Conservation (phyloP, 2,113 vertebrate species). For the Eptesicus fuscus region DNA sequence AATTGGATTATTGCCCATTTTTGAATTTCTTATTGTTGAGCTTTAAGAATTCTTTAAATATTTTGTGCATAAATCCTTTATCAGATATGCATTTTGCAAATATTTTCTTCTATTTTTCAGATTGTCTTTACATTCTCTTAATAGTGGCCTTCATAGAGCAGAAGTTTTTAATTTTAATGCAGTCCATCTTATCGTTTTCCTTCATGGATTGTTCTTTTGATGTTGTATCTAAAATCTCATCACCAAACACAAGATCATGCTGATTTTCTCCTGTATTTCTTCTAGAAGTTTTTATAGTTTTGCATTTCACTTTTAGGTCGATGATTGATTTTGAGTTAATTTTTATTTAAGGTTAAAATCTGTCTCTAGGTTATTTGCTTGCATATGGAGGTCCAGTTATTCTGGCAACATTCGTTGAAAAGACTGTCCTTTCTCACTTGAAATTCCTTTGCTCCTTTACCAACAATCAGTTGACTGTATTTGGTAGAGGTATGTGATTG, state of each 20-base stretch:
- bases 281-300: neutral
- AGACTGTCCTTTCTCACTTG: neutral
- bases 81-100: neutral
- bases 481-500: neutral
- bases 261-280: neutral
- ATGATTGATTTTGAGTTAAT: neutral
- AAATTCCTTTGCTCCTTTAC: neutral
- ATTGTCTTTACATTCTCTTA: neutral
- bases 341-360: neutral
- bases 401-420: neutral
- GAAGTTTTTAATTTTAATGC: neutral
- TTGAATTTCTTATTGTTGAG: neutral
- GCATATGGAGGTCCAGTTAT: neutral
- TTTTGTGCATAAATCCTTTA: neutral
- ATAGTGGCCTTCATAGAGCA: neutral
- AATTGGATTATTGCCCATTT: neutral
- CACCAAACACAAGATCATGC: neutral
- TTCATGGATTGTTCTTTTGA: neutral
- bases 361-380: neutral
- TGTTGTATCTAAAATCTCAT: neutral
- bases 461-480: neutral
- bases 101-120: neutral
- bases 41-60: neutral
- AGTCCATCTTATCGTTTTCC: neutral
- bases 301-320: neutral